Evolutionary conservation across 1,140 invertebrate species (phyloP).

Genomic region (Drosophila aff.): DNA sequence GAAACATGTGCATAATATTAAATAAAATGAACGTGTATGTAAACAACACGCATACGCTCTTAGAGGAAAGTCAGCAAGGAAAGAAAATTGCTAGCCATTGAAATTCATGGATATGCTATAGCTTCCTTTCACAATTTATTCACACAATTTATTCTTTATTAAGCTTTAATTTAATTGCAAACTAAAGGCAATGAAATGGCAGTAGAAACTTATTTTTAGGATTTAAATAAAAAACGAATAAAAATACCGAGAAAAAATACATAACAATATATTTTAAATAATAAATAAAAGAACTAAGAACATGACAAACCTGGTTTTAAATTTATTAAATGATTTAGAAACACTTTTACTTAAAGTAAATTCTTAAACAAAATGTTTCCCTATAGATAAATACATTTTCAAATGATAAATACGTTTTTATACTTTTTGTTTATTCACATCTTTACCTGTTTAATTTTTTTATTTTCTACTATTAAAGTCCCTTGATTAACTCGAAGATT

Average conservation of each 20-base stretch:
- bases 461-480: background rate
- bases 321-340: too few species aligned
- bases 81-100: constrained; percentile 47
- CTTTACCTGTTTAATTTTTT: background rate
- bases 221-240: background rate
- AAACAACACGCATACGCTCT: constrained; percentile 48
- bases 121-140: constrained; percentile 32
- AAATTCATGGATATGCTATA: constrained; percentile 57
- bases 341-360: too few species aligned
- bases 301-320: too few species aligned
- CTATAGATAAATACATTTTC: background rate
- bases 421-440: too few species aligned
- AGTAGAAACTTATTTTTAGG: background rate
- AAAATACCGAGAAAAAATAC: too few species aligned
- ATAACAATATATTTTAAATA: too few species aligned
- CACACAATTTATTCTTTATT: constrained; percentile 46
- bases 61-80: constrained; percentile 25
- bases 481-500: constrained; percentile 1
- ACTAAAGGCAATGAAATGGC: constrained; percentile 9
- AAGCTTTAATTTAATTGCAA: constrained; percentile 59
- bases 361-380: too few species aligned
- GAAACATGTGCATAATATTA: constrained; percentile 83
- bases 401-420: background rate
- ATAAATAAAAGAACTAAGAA: background rate
- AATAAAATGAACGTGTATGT: constrained; percentile 49